These are phyloP conservation scores for Maconellicoccus hirsutus DNA, from an alignment of 1,140 invertebrate genomes.

Conservation along the genomic window DNA sequence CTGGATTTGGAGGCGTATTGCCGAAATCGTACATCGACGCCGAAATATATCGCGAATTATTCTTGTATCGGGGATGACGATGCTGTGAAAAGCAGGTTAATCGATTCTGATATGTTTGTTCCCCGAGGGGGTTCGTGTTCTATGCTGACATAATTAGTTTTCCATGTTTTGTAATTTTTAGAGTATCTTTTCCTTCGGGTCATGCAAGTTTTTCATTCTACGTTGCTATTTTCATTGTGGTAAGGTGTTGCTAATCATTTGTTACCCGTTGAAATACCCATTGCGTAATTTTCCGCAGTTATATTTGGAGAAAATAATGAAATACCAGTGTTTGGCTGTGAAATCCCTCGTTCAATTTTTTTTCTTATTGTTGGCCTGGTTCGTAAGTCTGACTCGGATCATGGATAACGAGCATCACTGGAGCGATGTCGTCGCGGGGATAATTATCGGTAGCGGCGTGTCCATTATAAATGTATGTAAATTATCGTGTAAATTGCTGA, in stretches of 20 bases:
- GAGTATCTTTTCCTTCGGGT: conserved; percentile 31
- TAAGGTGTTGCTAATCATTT: conserved; percentile 7
- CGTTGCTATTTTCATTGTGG: conserved; percentile 28
- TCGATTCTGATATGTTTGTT: too few relatives aligned
- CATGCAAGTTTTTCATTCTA: conserved; percentile 30
- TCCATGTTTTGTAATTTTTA: conserved; percentile 25
- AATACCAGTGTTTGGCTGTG: conserved; percentile 17
- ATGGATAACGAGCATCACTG: conserved; percentile 55
- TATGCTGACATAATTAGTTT: too few relatives aligned
- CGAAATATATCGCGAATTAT: conserved; percentile 27
- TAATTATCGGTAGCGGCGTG: conserved; percentile 41
- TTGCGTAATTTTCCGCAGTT: background rate
- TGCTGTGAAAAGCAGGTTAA: too few relatives aligned
- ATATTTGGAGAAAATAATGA: background rate
- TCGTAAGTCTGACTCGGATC: conserved; percentile 41
- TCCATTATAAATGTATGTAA: conserved; percentile 39
- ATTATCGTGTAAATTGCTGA: too few relatives aligned
- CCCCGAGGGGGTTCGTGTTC: too few relatives aligned
- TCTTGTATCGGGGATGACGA: conserved; percentile 23
- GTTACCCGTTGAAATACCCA: background rate
- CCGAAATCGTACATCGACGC: background rate
- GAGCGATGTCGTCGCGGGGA: conserved; percentile 50
- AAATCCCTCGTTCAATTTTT: conserved; percentile 30
- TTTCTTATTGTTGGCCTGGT: conserved; percentile 36
- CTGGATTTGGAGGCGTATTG: conserved; percentile 28